Conservation (phyloP, 1,140 invertebrate genomes). For the Coenobita brevimanus region DNA sequence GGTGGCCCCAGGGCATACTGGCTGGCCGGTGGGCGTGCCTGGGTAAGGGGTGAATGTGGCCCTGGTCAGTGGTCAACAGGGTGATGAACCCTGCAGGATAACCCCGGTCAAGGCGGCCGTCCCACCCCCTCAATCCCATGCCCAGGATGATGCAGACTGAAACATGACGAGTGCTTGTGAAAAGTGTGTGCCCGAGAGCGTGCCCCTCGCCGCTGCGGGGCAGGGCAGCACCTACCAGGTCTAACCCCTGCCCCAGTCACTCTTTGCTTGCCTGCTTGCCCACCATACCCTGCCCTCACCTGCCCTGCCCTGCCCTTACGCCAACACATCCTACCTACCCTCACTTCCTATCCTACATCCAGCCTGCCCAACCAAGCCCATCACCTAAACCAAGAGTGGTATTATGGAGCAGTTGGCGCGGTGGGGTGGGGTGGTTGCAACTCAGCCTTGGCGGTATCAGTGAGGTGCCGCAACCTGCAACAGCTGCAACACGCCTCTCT, state of each 20-base stretch:
- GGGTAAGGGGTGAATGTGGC: constrained; percentile 3
- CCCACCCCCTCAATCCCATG: constrained; percentile 45
- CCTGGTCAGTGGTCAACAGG: constrained; percentile 37
- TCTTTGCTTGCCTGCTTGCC: constrained; percentile 52
- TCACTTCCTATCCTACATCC: background rate
- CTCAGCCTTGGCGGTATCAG: too few species aligned
- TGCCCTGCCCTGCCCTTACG: background rate
- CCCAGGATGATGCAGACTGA: constrained; percentile 41
- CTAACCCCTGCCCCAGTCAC: constrained; percentile 44
- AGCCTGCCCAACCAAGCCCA: background rate
- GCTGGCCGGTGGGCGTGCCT: background rate
- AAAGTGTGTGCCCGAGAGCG: constrained; percentile 59
- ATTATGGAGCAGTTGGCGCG: too few species aligned
- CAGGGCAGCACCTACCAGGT: constrained; percentile 61
- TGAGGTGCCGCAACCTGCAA: too few species aligned
- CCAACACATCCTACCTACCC: background rate
- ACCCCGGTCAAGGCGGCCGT: constrained; percentile 15
- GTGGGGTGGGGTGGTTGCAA: too few species aligned
- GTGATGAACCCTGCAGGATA: constrained; percentile 52
- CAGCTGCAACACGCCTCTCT: too few species aligned
- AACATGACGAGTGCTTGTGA: constrained; percentile 56
- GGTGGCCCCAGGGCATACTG: background rate
- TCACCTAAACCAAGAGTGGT: background rate
- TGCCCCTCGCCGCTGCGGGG: constrained; percentile 54
- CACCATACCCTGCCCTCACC: background rate